A percentile compares a stretch with the other conserved stretches of the same genome.
These are phyloP conservation scores for Atta texana DNA, from an alignment of 1,140 invertebrate genomes.

Conservation along the genomic window DNA sequence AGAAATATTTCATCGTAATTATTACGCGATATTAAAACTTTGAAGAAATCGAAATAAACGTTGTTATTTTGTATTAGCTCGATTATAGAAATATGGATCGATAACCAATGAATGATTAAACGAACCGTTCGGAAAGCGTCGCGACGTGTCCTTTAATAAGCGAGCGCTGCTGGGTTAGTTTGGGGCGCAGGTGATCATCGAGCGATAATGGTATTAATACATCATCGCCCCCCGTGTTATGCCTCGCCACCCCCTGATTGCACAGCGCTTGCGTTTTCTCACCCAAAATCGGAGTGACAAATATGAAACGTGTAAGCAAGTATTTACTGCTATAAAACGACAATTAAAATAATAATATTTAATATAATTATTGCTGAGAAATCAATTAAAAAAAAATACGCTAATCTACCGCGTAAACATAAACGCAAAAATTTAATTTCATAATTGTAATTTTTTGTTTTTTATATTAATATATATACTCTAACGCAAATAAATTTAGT, in stretches of 20 bases:
- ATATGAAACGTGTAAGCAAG: slow-evolving; percentile 39
- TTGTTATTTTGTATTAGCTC: background rate
- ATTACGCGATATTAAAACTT: background rate
- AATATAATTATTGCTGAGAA: background rate
- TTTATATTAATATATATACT: background rate
- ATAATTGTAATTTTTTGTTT: background rate
- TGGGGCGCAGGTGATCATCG: slow-evolving; percentile 77
- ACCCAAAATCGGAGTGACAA: slow-evolving; percentile 67
- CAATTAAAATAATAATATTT: background rate
- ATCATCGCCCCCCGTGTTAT: slow-evolving; percentile 75
- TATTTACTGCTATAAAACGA: background rate
- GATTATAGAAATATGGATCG: slow-evolving; percentile 15
- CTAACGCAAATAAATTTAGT: background rate
- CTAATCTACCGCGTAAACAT: background rate
- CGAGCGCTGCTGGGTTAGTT: slow-evolving; percentile 64
- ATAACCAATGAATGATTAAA: slow-evolving; percentile 45
- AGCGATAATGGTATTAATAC: slow-evolving; percentile 81
- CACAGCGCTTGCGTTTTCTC: slow-evolving; percentile 73
- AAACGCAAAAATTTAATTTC: background rate
- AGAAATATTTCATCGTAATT: background rate
- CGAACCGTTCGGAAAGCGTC: slow-evolving; percentile 63
- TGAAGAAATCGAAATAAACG: background rate
- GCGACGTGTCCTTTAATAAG: slow-evolving; percentile 70
- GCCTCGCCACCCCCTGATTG: slow-evolving; percentile 77
- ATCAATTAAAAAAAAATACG: background rate